phyloP scores from a whole-genome alignment of 37 sponge, comb jelly and placozoan species.

The Hormiphora californensis region DNA sequence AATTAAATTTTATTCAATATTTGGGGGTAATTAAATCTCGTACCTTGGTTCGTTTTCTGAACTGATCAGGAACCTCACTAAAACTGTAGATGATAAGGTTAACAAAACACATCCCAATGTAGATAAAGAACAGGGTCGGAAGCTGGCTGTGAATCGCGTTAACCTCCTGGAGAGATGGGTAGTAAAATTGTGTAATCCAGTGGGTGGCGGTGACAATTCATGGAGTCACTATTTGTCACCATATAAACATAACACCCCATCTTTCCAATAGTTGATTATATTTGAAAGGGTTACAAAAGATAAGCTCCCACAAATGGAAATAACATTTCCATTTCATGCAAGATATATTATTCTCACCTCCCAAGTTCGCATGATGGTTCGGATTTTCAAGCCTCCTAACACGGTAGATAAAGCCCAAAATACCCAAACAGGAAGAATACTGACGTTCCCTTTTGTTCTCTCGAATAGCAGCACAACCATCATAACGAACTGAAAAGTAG shows the following conservation, averaged over 20 bases:
- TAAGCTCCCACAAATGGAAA: neutral
- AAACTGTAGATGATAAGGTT: slow-evolving; percentile 2
- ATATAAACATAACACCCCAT: no score
- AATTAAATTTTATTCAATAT: no score
- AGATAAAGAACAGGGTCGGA: neutral
- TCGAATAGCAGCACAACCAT: neutral
- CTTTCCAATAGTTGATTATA: neutral
- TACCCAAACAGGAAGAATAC: slow-evolving; percentile 9
- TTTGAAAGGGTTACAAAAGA: neutral
- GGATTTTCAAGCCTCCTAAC: neutral
- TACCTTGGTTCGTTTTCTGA: neutral
- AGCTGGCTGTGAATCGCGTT: neutral
- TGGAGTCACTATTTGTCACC: no score
- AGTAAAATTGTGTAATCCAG: no score
- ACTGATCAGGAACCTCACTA: neutral
- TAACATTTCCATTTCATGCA: neutral
- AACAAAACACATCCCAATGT: neutral
- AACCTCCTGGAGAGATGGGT: no score
- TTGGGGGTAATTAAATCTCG: neutral
- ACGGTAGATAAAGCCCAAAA: slow-evolving; percentile 5
- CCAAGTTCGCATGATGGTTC: neutral
- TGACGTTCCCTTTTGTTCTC: slow-evolving; percentile 16
- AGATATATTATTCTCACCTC: neutral
- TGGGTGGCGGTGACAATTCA: no score
- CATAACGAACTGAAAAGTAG: neutral